Evolutionary conservation across 1,140 invertebrate species (phyloP).

Genomic region (Drosophila setifemur): DNA sequence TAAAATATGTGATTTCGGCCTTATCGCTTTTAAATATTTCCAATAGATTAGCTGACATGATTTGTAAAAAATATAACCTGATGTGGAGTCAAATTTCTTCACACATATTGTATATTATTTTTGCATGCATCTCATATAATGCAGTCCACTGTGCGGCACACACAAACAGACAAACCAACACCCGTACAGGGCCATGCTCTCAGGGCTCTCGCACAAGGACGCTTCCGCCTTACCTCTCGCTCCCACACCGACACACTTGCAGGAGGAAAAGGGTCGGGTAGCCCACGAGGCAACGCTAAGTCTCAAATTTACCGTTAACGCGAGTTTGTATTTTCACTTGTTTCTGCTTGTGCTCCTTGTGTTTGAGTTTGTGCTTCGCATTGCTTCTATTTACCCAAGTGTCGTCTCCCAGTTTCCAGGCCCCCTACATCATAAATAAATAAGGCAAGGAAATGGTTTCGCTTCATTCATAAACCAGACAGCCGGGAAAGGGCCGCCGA

Average conservation of each 20-base stretch:
- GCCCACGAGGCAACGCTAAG: constrained; percentile 52
- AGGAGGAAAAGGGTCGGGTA: neutral
- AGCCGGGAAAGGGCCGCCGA: constrained; percentile 20
- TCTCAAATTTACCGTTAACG: constrained; percentile 72
- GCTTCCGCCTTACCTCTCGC: constrained; percentile 60
- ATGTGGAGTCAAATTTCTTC: neutral
- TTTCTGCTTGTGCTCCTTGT: constrained; percentile 21
- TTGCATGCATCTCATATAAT: neutral
- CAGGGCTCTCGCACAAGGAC: constrained; percentile 61
- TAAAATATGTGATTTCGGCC: neutral
- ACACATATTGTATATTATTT: neutral
- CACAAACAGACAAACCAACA: constrained; percentile 2
- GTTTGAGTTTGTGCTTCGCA: constrained; percentile 64
- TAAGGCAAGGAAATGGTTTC: constrained; percentile 48
- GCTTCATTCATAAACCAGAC: constrained; percentile 55
- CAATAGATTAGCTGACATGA: constrained; percentile 2
- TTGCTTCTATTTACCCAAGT: constrained; percentile 61
- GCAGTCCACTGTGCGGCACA: constrained; percentile 3
- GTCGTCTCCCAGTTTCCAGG: constrained; percentile 33
- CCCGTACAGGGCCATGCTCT: constrained; percentile 25
- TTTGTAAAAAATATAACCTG: neutral
- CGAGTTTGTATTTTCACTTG: constrained; percentile 35
- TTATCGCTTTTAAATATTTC: constrained; percentile 3
- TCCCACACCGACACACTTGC: neutral
- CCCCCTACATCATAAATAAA: constrained; percentile 24